Evolutionary conservation across 92 coral and sea anemone species (phyloP).

Genomic region (Phenganax stokvisi): DNA sequence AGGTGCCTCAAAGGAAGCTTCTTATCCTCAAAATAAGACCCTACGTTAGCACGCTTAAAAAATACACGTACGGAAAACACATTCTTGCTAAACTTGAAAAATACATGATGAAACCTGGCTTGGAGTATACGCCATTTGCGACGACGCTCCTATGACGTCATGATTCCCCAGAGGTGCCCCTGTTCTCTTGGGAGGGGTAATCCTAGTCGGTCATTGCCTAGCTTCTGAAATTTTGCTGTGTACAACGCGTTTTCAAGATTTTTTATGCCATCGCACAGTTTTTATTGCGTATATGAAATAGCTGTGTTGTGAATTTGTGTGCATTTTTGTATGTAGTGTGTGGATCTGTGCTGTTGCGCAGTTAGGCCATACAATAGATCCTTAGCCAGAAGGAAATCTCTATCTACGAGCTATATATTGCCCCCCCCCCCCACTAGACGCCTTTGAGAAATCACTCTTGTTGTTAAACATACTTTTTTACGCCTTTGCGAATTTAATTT

Average conservation of each 20-base stretch:
- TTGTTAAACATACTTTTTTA: too few relatives aligned
- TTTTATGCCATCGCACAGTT: conserved; percentile 20
- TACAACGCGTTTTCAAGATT: not conserved
- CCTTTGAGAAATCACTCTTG: too few relatives aligned
- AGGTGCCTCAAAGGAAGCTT: conserved; percentile 85
- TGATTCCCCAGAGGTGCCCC: conserved; percentile 12
- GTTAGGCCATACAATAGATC: too few relatives aligned
- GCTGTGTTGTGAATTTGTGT: not conserved
- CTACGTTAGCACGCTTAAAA: conserved; percentile 86
- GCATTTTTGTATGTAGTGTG: too few relatives aligned
- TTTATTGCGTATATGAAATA: not conserved
- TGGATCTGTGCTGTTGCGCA: too few relatives aligned
- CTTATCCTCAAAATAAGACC: conserved; percentile 93
- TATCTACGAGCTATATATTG: too few relatives aligned
- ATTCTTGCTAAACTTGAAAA: conserved; percentile 95
- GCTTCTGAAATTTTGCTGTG: conserved; percentile 11
- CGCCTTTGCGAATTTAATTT: too few relatives aligned
- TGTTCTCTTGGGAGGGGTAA: not conserved
- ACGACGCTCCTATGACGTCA: conserved; percentile 31
- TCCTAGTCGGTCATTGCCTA: conserved; percentile 3
- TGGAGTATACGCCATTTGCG: conserved; percentile 33
- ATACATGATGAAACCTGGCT: conserved; percentile 48
- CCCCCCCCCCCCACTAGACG: too few relatives aligned
- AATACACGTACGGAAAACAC: conserved; percentile 97
- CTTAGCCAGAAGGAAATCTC: too few relatives aligned